These are phyloP conservation scores for Peromyscus eremicus DNA, from an alignment of 2,797 vertebrate genomes.

Conservation along the genomic window DNA sequence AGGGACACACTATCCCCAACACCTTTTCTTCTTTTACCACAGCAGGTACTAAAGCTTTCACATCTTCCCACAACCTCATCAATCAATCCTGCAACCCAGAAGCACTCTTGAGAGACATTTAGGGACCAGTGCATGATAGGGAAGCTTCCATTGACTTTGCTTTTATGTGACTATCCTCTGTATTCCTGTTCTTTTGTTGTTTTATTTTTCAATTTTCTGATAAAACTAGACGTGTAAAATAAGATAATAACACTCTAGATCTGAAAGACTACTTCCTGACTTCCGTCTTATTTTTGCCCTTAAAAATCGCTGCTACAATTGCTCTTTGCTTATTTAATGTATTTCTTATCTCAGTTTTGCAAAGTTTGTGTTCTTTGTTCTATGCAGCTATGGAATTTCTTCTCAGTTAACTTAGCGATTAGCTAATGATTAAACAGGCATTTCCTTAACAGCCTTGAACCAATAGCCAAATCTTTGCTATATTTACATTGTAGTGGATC, in stretches of 20 bases:
- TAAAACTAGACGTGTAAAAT: not conserved
- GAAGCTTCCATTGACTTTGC: not conserved
- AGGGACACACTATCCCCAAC: no score
- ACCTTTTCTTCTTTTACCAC: not conserved
- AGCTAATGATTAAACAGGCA: not conserved
- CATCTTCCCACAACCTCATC: not conserved
- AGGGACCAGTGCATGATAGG: no score
- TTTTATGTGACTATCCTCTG: not conserved
- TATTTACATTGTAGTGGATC: not conserved
- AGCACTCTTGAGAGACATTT: not conserved
- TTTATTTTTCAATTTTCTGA: not conserved
- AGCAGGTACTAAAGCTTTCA: not conserved
- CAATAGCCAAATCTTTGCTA: not conserved
- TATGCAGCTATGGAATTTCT: not conserved
- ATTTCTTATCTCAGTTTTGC: not conserved
- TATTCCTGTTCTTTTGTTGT: not conserved
- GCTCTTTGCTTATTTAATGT: not conserved
- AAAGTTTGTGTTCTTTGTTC: not conserved
- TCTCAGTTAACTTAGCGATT: conserved; percentile 10
- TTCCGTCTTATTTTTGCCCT: not conserved
- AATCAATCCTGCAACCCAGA: not conserved
- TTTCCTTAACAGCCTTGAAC: not conserved
- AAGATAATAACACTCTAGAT: not conserved
- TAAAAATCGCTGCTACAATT: not conserved
- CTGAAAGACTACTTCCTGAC: not conserved